A percentile compares a stretch with the other conserved stretches of the same genome.
Conservation (phyloP, 2,888 invertebrate species). For the Ophioninae sp. region DNA sequence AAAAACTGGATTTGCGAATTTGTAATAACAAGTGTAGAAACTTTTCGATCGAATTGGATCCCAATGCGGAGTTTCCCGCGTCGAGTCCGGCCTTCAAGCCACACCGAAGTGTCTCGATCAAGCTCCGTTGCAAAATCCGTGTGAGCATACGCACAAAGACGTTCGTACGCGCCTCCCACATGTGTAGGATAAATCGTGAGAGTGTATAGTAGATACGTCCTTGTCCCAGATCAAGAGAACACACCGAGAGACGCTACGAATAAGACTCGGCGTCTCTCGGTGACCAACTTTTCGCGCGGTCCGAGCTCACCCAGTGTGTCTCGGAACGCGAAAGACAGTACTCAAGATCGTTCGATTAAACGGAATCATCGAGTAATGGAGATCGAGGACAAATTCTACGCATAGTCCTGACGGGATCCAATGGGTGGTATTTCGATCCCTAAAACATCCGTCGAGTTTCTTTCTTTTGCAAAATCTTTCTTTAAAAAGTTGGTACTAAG, state of each 20-base stretch:
- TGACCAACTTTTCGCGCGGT: conserved; percentile 62
- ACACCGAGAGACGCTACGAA: conserved; percentile 64
- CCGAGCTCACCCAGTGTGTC: conserved; percentile 16
- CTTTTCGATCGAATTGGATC: too few relatives aligned
- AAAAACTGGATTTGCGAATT: too few relatives aligned
- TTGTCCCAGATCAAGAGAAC: conserved; percentile 74
- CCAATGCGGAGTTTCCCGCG: neutral
- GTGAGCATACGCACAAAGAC: neutral
- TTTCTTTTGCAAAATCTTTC: too few relatives aligned
- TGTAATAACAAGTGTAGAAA: too few relatives aligned
- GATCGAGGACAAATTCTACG: neutral
- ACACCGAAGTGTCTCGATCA: conserved; percentile 24
- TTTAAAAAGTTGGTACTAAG: too few relatives aligned
- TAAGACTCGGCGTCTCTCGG: conserved; percentile 61
- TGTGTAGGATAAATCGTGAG: conserved; percentile 46
- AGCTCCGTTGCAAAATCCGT: conserved; percentile 10
- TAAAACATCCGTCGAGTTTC: too few relatives aligned
- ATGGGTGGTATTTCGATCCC: too few relatives aligned
- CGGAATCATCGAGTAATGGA: conserved; percentile 22
- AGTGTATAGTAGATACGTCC: conserved; percentile 68
- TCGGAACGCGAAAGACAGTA: conserved; percentile 19
- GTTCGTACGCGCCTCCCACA: conserved; percentile 39
- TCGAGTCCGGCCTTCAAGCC: conserved; percentile 27
- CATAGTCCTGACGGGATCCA: too few relatives aligned
- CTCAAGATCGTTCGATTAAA: conserved; percentile 39